phyloP scores from a whole-genome alignment of 2,888 invertebrate species.

The Pollenia angustigena region DNA sequence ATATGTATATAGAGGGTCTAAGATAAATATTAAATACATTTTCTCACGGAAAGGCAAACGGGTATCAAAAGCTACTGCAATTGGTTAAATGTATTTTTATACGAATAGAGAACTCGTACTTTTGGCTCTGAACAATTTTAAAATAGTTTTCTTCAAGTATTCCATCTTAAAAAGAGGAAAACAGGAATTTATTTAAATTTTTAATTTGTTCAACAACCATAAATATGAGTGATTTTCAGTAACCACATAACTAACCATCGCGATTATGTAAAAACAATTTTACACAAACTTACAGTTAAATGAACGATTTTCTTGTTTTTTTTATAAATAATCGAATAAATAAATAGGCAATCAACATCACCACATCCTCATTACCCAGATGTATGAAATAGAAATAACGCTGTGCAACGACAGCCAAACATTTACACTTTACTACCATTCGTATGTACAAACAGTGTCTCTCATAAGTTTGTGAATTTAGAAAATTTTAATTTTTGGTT shows the following conservation, averaged over 20 bases:
- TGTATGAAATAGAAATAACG: background rate
- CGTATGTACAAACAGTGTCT: too few relatives aligned
- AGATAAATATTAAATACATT: too few relatives aligned
- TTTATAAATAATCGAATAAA: slow-evolving; percentile 10
- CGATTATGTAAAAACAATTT: slow-evolving; percentile 7
- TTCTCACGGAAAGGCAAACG: too few relatives aligned
- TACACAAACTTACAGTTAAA: background rate
- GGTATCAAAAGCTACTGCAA: too few relatives aligned
- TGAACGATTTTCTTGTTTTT: background rate
- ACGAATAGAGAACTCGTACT: too few relatives aligned
- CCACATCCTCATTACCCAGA: background rate
- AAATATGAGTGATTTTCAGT: background rate
- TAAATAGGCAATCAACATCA: background rate
- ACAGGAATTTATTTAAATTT: background rate
- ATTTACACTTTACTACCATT: background rate
- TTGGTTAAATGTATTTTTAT: too few relatives aligned
- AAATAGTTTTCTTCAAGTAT: background rate
- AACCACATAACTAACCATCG: slow-evolving; percentile 11
- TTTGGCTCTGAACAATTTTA: too few relatives aligned
- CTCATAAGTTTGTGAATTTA: too few relatives aligned
- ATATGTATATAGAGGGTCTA: too few relatives aligned
- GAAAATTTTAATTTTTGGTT: too few relatives aligned
- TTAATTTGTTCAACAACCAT: background rate
- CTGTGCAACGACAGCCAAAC: background rate
- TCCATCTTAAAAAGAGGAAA: background rate